Evolutionary conservation across 1,140 invertebrate genomes (phyloP).

Genomic region (Tenebrio molitor): DNA sequence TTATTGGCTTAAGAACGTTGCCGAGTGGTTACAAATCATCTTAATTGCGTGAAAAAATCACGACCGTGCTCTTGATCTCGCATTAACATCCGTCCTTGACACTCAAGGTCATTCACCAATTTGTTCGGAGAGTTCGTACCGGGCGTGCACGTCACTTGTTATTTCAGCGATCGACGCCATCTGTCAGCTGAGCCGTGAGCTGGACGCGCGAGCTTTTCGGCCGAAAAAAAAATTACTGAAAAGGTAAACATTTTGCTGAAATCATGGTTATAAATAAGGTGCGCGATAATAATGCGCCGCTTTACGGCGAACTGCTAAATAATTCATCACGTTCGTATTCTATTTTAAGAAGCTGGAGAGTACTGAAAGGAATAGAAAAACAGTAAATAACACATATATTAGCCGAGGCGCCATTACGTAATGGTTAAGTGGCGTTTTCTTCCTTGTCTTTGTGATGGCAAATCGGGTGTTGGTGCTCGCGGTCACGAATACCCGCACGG

Average conservation of each 20-base stretch:
- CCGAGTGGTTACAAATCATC: conserved; percentile 4
- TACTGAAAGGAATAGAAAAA: conserved; percentile 10
- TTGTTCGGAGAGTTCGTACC: background rate
- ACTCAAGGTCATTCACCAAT: conserved; percentile 11
- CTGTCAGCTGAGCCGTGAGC: background rate
- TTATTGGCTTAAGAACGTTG: conserved; percentile 4
- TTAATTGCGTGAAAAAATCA: conserved; percentile 15
- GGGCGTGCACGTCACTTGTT: too few species aligned
- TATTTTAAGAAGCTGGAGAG: conserved; percentile 2
- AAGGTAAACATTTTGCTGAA: conserved; percentile 17
- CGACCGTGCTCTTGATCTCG: background rate
- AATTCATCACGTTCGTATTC: conserved; percentile 11
- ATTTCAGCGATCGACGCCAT: too few species aligned
- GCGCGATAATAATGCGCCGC: background rate
- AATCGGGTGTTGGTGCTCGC: too few species aligned
- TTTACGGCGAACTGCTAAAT: conserved; percentile 10
- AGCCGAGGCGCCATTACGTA: conserved; percentile 6
- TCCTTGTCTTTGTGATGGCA: background rate
- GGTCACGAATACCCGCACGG: too few species aligned
- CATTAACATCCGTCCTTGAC: conserved; percentile 2
- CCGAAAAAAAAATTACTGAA: background rate
- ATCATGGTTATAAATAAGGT: conserved; percentile 36
- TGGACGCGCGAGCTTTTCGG: background rate
- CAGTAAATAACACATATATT: conserved; percentile 5
- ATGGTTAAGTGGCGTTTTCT: background rate